A percentile compares a stretch with the other conserved stretches of the same genome.
These are phyloP conservation scores for Dasysyrphus albostriatus DNA, from an alignment of 2,888 invertebrate genomes.

Conservation along the genomic window DNA sequence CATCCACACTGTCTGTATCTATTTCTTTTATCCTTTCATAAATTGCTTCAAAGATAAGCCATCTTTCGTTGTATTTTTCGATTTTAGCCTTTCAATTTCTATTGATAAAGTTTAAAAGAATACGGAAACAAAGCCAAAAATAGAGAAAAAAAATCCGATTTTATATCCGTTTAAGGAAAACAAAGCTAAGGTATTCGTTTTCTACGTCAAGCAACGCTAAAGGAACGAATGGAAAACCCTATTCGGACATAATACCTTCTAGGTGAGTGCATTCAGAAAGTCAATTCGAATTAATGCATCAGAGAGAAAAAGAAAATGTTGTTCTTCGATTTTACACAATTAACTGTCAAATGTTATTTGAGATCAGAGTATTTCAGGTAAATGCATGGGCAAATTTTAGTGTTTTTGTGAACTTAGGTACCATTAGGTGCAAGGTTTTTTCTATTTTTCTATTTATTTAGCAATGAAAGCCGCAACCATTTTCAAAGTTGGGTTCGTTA, in stretches of 20 bases:
- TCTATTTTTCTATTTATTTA: too few relatives aligned
- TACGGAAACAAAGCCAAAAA: conserved; percentile 50
- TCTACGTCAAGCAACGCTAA: background rate
- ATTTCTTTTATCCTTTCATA: conserved; percentile 28
- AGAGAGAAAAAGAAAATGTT: conserved; percentile 10
- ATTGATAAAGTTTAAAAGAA: conserved; percentile 59
- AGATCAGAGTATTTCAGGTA: conserved; percentile 13
- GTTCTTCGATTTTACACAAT: conserved; percentile 54
- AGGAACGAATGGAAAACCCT: conserved; percentile 16
- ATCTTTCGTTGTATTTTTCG: conserved; percentile 41
- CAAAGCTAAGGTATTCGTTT: conserved; percentile 16
- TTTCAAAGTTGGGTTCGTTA: too few relatives aligned
- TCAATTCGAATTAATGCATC: conserved; percentile 61
- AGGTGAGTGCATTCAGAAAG: conserved; percentile 60
- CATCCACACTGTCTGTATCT: background rate
- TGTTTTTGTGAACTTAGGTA: background rate
- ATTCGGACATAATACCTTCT: conserved; percentile 52
- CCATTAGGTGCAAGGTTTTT: too few relatives aligned
- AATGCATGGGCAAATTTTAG: background rate
- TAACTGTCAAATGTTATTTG: conserved; percentile 59
- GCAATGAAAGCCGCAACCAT: too few relatives aligned
- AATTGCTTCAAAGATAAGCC: conserved; percentile 63
- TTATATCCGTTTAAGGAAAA: conserved; percentile 54
- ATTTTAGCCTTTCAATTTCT: conserved; percentile 33
- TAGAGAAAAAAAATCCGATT: conserved; percentile 34